These are phyloP conservation scores for Drosophila suboccidentalis DNA, from an alignment of 2,888 invertebrate genomes.

Conservation along the genomic window DNA sequence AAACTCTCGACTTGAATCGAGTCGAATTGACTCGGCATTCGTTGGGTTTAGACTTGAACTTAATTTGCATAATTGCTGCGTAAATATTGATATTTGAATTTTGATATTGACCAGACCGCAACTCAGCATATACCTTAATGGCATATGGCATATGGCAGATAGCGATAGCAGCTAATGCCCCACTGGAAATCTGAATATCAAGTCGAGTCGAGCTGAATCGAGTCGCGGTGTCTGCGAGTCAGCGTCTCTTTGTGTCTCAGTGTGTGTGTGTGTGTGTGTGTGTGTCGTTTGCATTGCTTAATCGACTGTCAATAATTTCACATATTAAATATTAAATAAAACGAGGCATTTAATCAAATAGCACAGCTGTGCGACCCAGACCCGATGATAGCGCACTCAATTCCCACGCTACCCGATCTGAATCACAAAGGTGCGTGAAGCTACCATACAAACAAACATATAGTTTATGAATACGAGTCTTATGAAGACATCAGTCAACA, in stretches of 20 bases:
- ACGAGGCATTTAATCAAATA: constrained; percentile 78
- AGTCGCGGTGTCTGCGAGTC: constrained; percentile 13
- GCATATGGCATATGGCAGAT: constrained; percentile 37
- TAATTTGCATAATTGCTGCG: constrained; percentile 81
- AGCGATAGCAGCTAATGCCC: constrained; percentile 50
- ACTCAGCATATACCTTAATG: constrained; percentile 31
- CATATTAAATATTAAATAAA: constrained; percentile 80
- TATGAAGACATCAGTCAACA: constrained; percentile 68
- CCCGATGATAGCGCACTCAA: constrained; percentile 62
- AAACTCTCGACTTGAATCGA: constrained; percentile 7
- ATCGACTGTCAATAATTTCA: constrained; percentile 79
- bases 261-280: not conserved
- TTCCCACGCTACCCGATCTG: constrained; percentile 66
- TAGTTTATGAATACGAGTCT: constrained; percentile 13
- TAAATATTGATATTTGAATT: constrained; percentile 80
- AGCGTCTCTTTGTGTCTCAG: constrained; percentile 31
- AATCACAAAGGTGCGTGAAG: constrained; percentile 63
- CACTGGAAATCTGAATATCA: constrained; percentile 36
- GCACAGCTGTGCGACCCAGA: constrained; percentile 60
- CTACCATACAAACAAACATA: constrained; percentile 13
- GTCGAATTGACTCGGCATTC: not conserved
- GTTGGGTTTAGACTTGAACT: constrained; percentile 65
- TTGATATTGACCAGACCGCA: constrained; percentile 71
- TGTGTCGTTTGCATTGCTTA: constrained; percentile 74
- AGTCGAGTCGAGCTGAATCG: constrained; percentile 18